Percentiles rank a stretch among this genome's conserved stretches.
phyloP scores from a whole-genome alignment of 2,888 invertebrate species.

The Ornithoptera alexandrae region DNA sequence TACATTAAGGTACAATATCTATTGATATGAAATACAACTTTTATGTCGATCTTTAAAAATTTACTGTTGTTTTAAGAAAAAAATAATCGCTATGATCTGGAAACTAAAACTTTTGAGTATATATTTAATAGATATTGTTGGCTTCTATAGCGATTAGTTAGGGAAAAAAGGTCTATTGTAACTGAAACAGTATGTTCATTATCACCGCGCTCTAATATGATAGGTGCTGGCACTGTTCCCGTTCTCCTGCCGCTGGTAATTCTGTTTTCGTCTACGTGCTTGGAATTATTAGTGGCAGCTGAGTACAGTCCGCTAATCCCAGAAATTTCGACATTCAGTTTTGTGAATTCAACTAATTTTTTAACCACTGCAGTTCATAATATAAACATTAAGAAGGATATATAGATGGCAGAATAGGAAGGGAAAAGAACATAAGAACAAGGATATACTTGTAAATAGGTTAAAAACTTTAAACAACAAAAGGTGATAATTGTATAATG shows the following conservation, averaged over 20 bases:
- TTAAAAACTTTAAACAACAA: background rate
- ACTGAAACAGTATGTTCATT: constrained; percentile 59
- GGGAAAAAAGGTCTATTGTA: constrained; percentile 39
- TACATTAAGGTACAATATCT: constrained; percentile 30
- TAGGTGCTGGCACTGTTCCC: constrained; percentile 71
- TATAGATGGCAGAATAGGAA: background rate
- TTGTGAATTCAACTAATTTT: constrained; percentile 8
- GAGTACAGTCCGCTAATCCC: constrained; percentile 41
- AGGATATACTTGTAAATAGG: background rate
- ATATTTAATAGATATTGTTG: background rate
- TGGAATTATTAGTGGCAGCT: constrained; percentile 55
- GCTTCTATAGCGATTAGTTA: background rate
- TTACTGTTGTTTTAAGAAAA: background rate
- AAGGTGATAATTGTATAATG: background rate
- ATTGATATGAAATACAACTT: background rate
- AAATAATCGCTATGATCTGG: background rate
- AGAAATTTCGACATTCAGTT: constrained; percentile 32
- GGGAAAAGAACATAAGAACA: background rate
- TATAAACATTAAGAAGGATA: background rate
- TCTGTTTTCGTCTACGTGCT: constrained; percentile 70
- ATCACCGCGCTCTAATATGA: constrained; percentile 71
- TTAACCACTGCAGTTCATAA: background rate
- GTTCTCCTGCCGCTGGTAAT: constrained; percentile 59
- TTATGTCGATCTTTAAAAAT: background rate
- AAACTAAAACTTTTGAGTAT: background rate